These are phyloP conservation scores for Gavialis gangeticus DNA, from an alignment of 2,113 vertebrate species.

Conservation along the genomic window DNA sequence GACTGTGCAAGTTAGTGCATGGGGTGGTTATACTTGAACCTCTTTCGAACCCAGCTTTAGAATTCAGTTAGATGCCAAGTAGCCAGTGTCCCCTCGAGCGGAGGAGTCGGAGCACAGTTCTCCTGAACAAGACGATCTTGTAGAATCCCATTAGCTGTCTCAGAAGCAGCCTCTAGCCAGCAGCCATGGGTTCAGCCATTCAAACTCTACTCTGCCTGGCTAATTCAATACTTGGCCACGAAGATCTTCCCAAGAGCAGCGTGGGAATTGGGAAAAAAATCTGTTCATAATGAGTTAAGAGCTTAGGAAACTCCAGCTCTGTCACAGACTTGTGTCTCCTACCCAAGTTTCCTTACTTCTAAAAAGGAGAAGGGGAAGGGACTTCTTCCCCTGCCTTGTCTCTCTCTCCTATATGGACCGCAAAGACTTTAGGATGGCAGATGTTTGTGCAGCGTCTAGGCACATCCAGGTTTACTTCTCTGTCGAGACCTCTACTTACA, in stretches of 20 bases:
- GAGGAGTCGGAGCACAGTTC: neutral
- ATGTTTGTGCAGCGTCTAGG: neutral
- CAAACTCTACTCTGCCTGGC: neutral
- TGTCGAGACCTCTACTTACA: neutral
- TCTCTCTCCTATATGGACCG: neutral
- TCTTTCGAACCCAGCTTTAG: neutral
- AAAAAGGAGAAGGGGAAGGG: neutral
- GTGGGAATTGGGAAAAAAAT: no score
- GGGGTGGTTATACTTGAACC: neutral
- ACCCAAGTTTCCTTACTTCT: neutral
- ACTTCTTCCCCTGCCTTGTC: accelerated
- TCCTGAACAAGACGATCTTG: neutral
- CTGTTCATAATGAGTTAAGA: neutral
- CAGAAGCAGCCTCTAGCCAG: neutral
- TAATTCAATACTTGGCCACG: no score
- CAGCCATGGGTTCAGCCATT: neutral
- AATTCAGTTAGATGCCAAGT: neutral
- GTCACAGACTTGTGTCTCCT: neutral
- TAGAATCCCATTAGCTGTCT: neutral
- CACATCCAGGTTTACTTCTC: neutral
- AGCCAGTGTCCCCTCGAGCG: neutral
- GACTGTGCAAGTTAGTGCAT: neutral
- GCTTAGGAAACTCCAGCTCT: neutral
- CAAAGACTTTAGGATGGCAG: neutral
- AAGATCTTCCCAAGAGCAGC: no score